Base-by-base conservation (phyloP, 2,888 invertebrate genomes). In the Cyclophora punctaria region DNA sequence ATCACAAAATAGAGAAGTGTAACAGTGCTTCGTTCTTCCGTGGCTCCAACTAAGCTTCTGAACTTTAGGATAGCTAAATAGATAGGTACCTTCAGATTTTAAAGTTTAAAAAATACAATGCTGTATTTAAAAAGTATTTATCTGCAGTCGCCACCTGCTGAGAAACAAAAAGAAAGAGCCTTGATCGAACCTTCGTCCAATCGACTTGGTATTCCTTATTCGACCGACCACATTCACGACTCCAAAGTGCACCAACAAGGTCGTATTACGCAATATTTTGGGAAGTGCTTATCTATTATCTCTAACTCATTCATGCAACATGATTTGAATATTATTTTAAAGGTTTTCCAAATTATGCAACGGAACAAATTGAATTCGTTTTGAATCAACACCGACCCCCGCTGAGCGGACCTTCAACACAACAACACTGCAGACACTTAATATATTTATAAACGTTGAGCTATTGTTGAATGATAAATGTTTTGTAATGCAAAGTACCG, bases 261-360 rank as follows among this genome's bases (percentile, higher is more conserved):
- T 77, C 76, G 70, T 53, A 50, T 75, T 76, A 64, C 62, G 64
- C 63, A 75, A 78, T 73, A 65, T 75, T 58, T 75, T 75, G 64
- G 75, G 73, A 72, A 71, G 66, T 64, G 53, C 67, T 75, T 77
- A 81, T 80, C 78, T 75, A 60, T 61, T 72, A 76, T 79, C 76
- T 69, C 59, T 56, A 54, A 59, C 56, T 59, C 73, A 71, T 73
- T 73, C 71, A 73, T 72, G 72, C 69, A 78, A 78, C 71, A 77
- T 73, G 75, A 75, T 47, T 52, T 49, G 44, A 44, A 44, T 44
- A 80, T 78, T 71, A 20, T 20, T 76, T 69, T 73, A 73, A 76
- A 74, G 68, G 73, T 78, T 81, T 73, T 69, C 75, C 67, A 75
- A 78, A 82, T 83, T 82, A 83, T 81, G 83, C 83, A 84, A 83